Base-by-base conservation (phyloP, 2,113 vertebrate genomes). In the Columba janthina region DNA sequence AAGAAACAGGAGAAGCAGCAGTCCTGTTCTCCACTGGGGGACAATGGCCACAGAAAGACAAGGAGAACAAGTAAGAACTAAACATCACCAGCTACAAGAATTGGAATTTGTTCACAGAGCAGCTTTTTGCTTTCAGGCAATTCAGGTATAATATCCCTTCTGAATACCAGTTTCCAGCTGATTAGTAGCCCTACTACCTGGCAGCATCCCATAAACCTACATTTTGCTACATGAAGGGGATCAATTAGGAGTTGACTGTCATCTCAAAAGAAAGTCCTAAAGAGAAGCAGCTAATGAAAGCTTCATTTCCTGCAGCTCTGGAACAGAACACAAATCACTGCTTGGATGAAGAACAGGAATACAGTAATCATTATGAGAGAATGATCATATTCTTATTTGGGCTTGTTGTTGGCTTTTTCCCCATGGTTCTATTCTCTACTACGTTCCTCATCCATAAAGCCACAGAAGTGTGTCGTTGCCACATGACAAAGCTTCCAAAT, bases 61-160 rank as follows among this genome's bases (percentile, higher is more conserved):
- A 67, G 11, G 1, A 2, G 24, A 70, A 42, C 18, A 67, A 54
- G 7, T 22, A 34, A 67, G 46, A 11, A 31, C 3, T 60, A 4
- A 71, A 72, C 10, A 40, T 9, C 14, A 60, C 4, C 53, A 85
- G 20, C 17, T 40, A 7, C 13, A 56, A 36, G 21, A 83, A 5
- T 4, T 9, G 14, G 32, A 51, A 5, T 10, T 50, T 18, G 15
- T 28, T 28, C 50, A 26, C 0, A 44, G 22, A 36, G 31, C 42
- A 61, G 15, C 61, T 28, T 29, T 31, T 17, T 22, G 14, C n/a
- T 46, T 58, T 56, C 16, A 62, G 54, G 8, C 17, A 61, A 11
- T 50, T 31, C 9, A 50, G 10, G 3, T 11, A 42, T 7, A 48
- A 34, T 1, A 26, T 0, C 7, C 19, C 5, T 44, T 67, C 54